Evolutionary conservation across 1,140 invertebrate genomes (phyloP).

Genomic region (Rhagoletis pomonella): DNA sequence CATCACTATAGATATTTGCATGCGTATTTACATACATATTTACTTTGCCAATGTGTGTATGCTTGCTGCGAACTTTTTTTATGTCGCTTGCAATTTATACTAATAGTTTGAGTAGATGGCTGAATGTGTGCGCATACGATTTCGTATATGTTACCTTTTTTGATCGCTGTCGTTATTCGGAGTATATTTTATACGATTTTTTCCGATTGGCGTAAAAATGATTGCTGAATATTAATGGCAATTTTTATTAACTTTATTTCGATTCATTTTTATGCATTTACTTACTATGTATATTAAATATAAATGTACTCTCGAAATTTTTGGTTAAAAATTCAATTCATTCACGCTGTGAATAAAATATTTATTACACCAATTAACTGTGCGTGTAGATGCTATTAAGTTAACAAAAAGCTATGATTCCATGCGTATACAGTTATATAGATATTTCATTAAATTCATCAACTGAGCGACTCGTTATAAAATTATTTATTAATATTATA

Average conservation of each 20-base stretch:
- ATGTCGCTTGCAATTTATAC: background rate
- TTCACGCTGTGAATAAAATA: no score
- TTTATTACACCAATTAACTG: no score
- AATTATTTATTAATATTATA: no score
- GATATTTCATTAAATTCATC: no score
- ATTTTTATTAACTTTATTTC: conserved; percentile 28
- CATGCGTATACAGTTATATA: no score
- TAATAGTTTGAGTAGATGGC: background rate
- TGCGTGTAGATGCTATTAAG: no score
- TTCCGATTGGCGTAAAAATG: background rate
- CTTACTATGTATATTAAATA: no score
- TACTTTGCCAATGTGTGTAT: background rate
- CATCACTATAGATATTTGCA: background rate
- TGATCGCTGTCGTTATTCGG: background rate
- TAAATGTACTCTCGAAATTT: no score
- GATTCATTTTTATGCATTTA: background rate
- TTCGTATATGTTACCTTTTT: background rate
- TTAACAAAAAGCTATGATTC: no score
- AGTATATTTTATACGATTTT: background rate
- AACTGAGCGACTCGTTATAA: no score
- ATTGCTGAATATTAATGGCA: conserved; percentile 10
- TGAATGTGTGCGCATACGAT: background rate
- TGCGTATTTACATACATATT: background rate
- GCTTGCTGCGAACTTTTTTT: background rate
- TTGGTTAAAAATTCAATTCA: no score